Base-by-base conservation (phyloP, 2,797 vertebrate species). In the Chaetodon trifasciatus region DNA sequence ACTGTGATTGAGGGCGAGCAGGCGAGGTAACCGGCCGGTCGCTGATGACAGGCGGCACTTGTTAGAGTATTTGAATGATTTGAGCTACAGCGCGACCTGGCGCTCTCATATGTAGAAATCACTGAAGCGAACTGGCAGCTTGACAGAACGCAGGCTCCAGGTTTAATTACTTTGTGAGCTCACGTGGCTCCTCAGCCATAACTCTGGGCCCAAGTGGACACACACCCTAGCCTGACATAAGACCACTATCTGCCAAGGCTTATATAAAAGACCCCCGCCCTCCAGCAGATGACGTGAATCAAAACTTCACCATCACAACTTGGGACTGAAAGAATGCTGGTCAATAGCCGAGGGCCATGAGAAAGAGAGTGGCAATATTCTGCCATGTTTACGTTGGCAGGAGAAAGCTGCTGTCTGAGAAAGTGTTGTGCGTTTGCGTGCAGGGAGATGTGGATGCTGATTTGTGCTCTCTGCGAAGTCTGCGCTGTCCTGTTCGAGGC, bases 191-290 rank as follows among this genome's bases (percentile, higher is more conserved):
- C 75, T 79, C 58, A 81, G 72, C 76, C 82, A 64, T 81, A 75
- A 86, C 78, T 82, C 55, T 42, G 56, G 78, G 72, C 67, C 88
- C 82, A 73, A 81, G 78, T 76, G 84, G 84, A 93, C 88, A 83
- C 94, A 88, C 90, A 87, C 92, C 91, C 87, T 74, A 23, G 74
- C 60, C 83, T 93, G 91, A 93, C 91, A 87, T 91, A 81, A 92
- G 92, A 70, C 70, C 63, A 1, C 81, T 83, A 84, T 92, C 85
- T 77, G 90, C 92, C 91, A 92, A 88, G 47, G 61, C 79, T 93
- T 90, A 86, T 70, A 74, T 87, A 90, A 85, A 86, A 77, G 78
- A 72, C 78, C 89, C 86, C 92, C 89, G 28, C 92, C 92, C 91
- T 86, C 74, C 65, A 68, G 62, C 58, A 62, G 73, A 86, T 94